Base-by-base conservation (phyloP, 2,797 vertebrate genomes). In the Fringilla coelebs region DNA sequence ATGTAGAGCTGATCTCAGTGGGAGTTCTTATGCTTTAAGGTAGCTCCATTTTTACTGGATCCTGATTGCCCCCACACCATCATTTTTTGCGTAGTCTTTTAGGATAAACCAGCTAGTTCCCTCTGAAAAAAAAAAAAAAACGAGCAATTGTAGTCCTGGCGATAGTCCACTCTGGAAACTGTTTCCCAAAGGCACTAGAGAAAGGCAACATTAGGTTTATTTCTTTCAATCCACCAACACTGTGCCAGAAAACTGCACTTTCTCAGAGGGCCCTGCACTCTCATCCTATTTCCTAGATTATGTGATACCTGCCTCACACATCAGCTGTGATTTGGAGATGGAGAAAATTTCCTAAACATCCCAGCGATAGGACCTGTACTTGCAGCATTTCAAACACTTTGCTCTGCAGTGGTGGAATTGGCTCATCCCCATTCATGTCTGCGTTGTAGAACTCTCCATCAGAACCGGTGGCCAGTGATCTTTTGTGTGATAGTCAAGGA, bases 221-320 rank as follows among this genome's bases (percentile, higher is more conserved):
- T 89, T 82, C 28, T 52, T 85, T 82, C 22, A 48, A 1, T 63
- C 25, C 9, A 55, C 20, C 34, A 83, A 3, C 24, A 8, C 20
- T 51, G 4, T 40, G 38, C n/a, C 10, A 40, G 31, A 73, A 66
- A 71, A 38, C 18, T 51, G 49, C 25, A 15, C 6, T 73, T 79
- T 54, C 28, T 92, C 0, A 0, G 7, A 61, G 17, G 32, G 5
- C 16, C 2, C 19, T 83, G 9, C 45, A n/a, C 48, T 70, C 32
- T 74, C 24, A 14, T 19, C 26, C 21, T 52, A 0, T 73, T 79
- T 73, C 31, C 25, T 70, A 43, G 31, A 5, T 85, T 41, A n/a
- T 2, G 0, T 3, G 1, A 36, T 63, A 20, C 11, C 7, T 46
- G 28, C 24, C 18, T 75, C 51, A 79, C 25, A 36, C 4, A 19